Evolutionary conservation across 2,888 invertebrate species (phyloP).

Genomic region (Galeopsomyia nigrocyanea): DNA sequence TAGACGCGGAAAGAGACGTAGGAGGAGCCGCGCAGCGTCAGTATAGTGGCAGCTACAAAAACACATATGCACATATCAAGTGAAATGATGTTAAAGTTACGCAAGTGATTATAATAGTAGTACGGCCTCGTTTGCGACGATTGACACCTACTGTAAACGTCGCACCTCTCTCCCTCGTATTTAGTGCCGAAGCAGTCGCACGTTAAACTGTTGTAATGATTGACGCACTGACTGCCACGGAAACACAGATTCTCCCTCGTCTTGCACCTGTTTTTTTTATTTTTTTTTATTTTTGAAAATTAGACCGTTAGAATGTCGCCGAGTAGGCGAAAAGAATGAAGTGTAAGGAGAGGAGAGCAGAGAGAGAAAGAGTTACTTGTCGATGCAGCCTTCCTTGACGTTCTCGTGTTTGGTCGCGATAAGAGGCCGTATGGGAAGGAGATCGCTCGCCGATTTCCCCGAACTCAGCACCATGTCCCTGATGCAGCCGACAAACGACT

Average conservation of each 20-base stretch:
- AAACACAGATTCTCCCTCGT: slow-evolving; percentile 89
- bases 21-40: slow-evolving; percentile 91
- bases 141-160: slow-evolving; percentile 84
- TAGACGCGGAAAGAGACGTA: slow-evolving; percentile 94
- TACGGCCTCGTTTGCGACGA: not conserved
- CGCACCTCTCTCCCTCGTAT: slow-evolving; percentile 93
- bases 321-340: not conserved
- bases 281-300: no score
- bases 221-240: slow-evolving; percentile 89
- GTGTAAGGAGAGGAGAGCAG: not conserved
- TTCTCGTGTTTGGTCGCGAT: slow-evolving; percentile 92
- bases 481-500: slow-evolving; percentile 93
- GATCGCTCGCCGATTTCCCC: slow-evolving; percentile 87
- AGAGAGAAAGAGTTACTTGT: slow-evolving; percentile 71
- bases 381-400: slow-evolving; percentile 89
- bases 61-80: not conserved
- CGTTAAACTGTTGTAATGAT: slow-evolving; percentile 89
- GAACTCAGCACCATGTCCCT: slow-evolving; percentile 88
- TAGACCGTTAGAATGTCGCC: not conserved
- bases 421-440: slow-evolving; percentile 84
- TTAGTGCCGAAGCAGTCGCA: slow-evolving; percentile 95
- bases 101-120: no score
- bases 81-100: not conserved
- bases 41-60: slow-evolving; percentile 83
- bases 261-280: slow-evolving; percentile 71